Evolutionary conservation across 1,140 invertebrate genomes (phyloP).

Genomic region (Brachionus calyciflorus): DNA sequence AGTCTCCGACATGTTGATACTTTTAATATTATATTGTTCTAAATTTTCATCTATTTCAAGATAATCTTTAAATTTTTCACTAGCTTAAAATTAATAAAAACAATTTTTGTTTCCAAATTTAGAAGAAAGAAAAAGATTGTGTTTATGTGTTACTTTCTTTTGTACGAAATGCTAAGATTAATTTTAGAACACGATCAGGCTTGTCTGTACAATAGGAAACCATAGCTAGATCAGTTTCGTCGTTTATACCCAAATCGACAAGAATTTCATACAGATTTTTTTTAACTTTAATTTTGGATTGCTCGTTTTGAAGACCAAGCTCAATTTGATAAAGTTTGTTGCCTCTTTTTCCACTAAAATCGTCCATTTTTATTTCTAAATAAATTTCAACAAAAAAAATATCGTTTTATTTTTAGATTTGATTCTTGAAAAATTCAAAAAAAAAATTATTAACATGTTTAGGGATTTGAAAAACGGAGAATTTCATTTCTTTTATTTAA

Average conservation of each 20-base stretch:
- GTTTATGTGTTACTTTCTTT: background rate
- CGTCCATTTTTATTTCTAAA: conserved; percentile 4
- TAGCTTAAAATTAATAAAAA: background rate
- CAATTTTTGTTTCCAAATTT: too few relatives aligned
- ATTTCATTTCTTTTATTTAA: too few relatives aligned
- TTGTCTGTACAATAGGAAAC: background rate
- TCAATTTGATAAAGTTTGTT: background rate
- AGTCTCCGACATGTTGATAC: background rate
- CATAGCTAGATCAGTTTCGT: background rate
- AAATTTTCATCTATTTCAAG: background rate
- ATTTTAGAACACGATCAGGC: background rate
- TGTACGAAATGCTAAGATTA: background rate
- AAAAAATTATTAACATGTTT: too few relatives aligned
- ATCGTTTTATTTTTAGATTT: too few relatives aligned
- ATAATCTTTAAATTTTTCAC: conserved; percentile 15
- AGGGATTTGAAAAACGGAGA: too few relatives aligned
- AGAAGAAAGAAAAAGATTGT: background rate
- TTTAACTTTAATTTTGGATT: background rate
- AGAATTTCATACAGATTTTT: conserved; percentile 17
- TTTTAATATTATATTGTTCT: background rate
- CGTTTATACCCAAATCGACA: background rate
- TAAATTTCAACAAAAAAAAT: background rate
- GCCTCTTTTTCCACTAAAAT: background rate
- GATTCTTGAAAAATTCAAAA: too few relatives aligned
- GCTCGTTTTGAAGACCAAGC: background rate